phyloP scores from a whole-genome alignment of 1,140 invertebrate genomes.

The Caenorhabditis inopinata region DNA sequence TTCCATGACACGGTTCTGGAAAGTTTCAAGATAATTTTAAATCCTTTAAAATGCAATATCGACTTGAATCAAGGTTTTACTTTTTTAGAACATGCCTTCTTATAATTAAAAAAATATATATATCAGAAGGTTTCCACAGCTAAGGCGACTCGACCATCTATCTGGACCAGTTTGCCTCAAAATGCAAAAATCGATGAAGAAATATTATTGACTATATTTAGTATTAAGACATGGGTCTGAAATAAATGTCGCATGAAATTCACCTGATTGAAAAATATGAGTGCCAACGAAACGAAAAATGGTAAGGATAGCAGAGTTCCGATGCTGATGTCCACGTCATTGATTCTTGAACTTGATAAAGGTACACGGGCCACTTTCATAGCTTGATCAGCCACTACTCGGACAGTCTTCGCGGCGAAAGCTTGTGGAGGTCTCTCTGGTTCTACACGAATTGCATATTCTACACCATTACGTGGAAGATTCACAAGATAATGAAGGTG shows the following conservation, averaged over 20 bases:
- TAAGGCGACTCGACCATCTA: too few species aligned
- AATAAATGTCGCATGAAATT: neutral
- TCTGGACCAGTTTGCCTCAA: too few species aligned
- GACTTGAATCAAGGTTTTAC: too few species aligned
- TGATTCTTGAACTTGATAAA: neutral
- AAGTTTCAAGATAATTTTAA: too few species aligned
- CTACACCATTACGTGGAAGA: conserved; percentile 29
- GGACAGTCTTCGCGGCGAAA: conserved; percentile 43
- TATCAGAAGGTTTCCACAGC: too few species aligned
- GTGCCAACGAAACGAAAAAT: conserved; percentile 42
- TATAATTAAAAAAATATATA: too few species aligned
- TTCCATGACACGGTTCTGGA: too few species aligned
- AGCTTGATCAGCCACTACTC: neutral
- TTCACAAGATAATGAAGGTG: conserved; percentile 36
- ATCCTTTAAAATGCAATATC: too few species aligned
- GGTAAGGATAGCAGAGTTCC: conserved; percentile 49
- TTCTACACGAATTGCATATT: conserved; percentile 45
- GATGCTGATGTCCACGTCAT: conserved; percentile 47
- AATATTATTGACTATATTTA: too few species aligned
- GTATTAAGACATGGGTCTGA: neutral
- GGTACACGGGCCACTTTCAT: conserved; percentile 37
- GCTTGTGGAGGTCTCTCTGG: conserved; percentile 29
- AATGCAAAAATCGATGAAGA: too few species aligned
- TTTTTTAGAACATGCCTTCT: too few species aligned
- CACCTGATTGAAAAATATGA: conserved; percentile 52